Percentiles rank a stretch among this genome's conserved stretches.
phyloP scores from a whole-genome alignment of 2,888 invertebrate species.

The Philaethria dido region DNA sequence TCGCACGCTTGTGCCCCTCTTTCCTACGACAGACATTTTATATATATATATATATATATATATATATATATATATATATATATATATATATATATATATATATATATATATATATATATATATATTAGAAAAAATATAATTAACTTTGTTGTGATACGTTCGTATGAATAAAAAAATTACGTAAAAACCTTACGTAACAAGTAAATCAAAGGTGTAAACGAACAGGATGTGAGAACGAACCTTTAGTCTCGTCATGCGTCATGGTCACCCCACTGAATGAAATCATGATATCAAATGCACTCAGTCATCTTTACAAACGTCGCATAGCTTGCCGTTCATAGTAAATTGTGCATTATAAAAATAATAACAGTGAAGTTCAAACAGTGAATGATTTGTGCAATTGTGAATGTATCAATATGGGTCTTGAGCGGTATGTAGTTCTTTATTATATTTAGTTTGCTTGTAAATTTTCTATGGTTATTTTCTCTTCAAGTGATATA shows the following conservation, averaged over 20 bases:
- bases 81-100: no score
- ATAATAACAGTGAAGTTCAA: not conserved
- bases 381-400: not conserved
- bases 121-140: not conserved
- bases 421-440: not conserved
- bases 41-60: no score
- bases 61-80: no score
- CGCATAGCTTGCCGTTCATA: not conserved
- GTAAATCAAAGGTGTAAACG: not conserved
- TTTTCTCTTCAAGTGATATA: no score
- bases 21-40: no score
- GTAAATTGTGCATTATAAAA: not conserved
- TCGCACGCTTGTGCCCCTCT: no score
- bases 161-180: not conserved
- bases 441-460: not conserved
- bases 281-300: not conserved
- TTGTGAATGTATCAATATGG: not conserved
- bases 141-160: not conserved
- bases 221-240: not conserved
- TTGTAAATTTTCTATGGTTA: no score
- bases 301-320: not conserved
- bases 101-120: not conserved
- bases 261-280: conserved; percentile 5
- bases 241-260: not conserved
- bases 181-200: not conserved